Conservation (phyloP, 2,113 vertebrate species). For the Pipra filicauda region DNA sequence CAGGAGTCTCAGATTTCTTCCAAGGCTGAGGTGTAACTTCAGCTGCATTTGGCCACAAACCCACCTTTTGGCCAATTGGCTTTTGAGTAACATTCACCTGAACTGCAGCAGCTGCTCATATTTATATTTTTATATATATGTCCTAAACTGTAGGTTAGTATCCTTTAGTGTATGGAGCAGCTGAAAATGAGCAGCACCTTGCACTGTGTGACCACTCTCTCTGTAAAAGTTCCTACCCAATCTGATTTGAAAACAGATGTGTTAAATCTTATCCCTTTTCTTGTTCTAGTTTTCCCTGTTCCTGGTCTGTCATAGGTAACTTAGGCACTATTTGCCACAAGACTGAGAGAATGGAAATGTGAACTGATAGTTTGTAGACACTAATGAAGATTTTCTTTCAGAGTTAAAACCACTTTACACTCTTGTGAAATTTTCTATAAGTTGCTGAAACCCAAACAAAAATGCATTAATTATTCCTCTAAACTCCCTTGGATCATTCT, state of each 20-base stretch:
- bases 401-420: background rate
- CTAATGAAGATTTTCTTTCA: background rate
- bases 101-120: background rate
- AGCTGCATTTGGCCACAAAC: background rate
- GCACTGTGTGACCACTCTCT: background rate
- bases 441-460: background rate
- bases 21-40: background rate
- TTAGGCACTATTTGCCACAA: background rate
- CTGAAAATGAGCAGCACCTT: conserved; percentile 3
- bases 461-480: background rate
- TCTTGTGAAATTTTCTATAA: background rate
- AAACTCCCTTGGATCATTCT: background rate
- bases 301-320: background rate
- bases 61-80: background rate
- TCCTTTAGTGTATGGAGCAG: background rate
- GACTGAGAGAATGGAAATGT: background rate
- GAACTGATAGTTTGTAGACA: background rate
- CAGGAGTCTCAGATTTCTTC: background rate
- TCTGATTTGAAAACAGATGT: background rate
- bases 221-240: background rate
- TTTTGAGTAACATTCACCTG: background rate
- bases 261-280: background rate
- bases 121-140: background rate
- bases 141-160: background rate
- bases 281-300: background rate